Evolutionary conservation across 2,113 vertebrate genomes (phyloP), one percentile per base, ranked within the genome.

Genomic region (Tonatia bakeri): DNA sequence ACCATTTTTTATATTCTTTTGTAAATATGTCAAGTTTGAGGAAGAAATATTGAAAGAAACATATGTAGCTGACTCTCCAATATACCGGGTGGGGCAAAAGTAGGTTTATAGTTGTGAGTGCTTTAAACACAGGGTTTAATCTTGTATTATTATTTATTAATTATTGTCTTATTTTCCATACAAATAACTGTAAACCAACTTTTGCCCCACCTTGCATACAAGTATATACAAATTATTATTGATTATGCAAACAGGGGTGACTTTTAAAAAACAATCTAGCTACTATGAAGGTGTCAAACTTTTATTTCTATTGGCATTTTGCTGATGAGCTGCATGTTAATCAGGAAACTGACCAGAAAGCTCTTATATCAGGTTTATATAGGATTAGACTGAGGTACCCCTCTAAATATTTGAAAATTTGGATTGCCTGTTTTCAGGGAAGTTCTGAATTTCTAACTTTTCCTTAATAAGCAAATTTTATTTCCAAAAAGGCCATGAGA

Each of bases 381-480:
- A 56, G 13, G 7, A 64, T 87, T 72, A 82, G 5, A 75, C 28
- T n/a, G 76, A 84, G n/a, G 19, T 15, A 76, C 38, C 90, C 20
- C 17, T 91, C 54, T 93, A 50, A 81, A 50, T 91, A 72, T 83
- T 54, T 90, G 89, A 94, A 59, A 91, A 56, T 89, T 93, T 80
- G 38, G 2, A 14, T 91, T 87, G 1, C 4, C 1, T 80, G 4
- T 24, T 87, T 64, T 86, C 31, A 95, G 84, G 5, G 45, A 90
- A 92, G 45, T 65, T 24, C 31, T 54, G 24, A 70, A 88, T 94
- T 91, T 20, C 22, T 36, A 24, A 87, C 69, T 43, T 1, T 87
- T 91, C 80, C 91, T 91, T 64, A 31, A 79, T 85, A 97, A 56
- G 33, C 91, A 94, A 24, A 67, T 81, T 95, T 95, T 82, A 70